phyloP scores from a whole-genome alignment of 2,797 vertebrate genomes.

The Sitta carolinensis region DNA sequence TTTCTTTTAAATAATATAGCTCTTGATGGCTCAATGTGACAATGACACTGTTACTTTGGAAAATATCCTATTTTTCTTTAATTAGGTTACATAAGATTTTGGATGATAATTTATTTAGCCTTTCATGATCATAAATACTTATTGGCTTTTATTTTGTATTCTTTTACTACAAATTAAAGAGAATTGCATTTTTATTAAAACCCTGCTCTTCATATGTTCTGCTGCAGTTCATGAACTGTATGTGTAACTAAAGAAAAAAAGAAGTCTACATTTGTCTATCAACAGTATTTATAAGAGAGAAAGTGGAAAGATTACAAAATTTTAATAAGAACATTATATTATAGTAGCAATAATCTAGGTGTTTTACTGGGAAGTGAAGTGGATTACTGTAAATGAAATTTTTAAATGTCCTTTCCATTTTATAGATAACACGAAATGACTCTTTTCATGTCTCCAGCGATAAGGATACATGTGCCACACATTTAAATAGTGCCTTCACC shows the following conservation, averaged over 20 bases:
- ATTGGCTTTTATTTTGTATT: neutral
- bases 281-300: conserved; percentile 80
- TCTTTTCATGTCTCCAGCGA: conserved; percentile 91
- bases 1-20: conserved; percentile 17
- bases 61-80: neutral
- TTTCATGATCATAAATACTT: neutral
- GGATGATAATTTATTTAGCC: neutral
- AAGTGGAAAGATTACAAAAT: conserved; percentile 83
- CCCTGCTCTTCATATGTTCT: neutral
- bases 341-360: conserved; percentile 89
- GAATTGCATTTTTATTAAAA: neutral
- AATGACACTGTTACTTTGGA: neutral
- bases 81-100: neutral
- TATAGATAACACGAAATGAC: conserved; percentile 93
- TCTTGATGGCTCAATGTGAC: neutral
- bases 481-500: conserved; percentile 89
- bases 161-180: conserved; percentile 24
- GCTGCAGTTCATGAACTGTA: conserved; percentile 52
- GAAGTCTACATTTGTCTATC: conserved; percentile 80
- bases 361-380: conserved; percentile 91
- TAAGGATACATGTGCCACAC: conserved; percentile 89
- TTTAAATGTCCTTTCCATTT: conserved; percentile 94
- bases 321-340: conserved; percentile 86
- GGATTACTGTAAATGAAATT: conserved; percentile 93
- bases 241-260: conserved; percentile 70